Conservation (phyloP, 2,888 invertebrate species). For the Volucella inanis region DNA sequence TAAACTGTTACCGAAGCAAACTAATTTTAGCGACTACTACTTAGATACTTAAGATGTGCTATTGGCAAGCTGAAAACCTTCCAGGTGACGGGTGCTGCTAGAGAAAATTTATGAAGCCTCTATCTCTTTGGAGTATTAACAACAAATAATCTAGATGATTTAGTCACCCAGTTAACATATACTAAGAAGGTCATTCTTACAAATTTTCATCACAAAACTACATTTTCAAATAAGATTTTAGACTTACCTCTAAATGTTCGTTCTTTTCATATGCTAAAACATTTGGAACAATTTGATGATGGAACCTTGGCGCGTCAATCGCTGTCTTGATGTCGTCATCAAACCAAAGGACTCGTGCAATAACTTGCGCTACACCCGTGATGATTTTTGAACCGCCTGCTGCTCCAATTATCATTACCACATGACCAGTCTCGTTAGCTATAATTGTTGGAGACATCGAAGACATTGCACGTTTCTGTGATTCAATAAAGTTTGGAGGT, state of each 20-base stretch:
- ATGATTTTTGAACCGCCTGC: conserved; percentile 96
- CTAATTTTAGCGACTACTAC: no score
- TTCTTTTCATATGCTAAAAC: conserved; percentile 86
- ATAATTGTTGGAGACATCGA: conserved; percentile 95
- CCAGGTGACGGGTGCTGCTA: no score
- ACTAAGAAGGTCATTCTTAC: no score
- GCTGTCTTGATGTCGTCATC: conserved; percentile 87
- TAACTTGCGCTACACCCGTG: conserved; percentile 88
- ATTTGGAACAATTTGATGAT: conserved; percentile 94
- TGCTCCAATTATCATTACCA: conserved; percentile 89
- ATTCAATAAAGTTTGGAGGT: conserved; percentile 90
- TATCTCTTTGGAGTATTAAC: no score
- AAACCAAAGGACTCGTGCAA: conserved; percentile 86
- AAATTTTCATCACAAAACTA: no score
- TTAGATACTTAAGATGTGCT: no score
- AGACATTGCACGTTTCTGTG: conserved; percentile 93
- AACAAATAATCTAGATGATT: no score
- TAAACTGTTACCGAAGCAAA: no score
- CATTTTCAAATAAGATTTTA: not conserved
- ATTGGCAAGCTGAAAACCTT: no score
- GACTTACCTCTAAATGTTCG: conserved; percentile 82
- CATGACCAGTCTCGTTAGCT: conserved; percentile 86
- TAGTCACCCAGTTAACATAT: no score
- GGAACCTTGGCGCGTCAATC: conserved; percentile 89
- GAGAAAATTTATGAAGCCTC: no score